These are phyloP conservation scores for Rotaria macrura DNA, from an alignment of 2,888 invertebrate species.

Conservation along the genomic window DNA sequence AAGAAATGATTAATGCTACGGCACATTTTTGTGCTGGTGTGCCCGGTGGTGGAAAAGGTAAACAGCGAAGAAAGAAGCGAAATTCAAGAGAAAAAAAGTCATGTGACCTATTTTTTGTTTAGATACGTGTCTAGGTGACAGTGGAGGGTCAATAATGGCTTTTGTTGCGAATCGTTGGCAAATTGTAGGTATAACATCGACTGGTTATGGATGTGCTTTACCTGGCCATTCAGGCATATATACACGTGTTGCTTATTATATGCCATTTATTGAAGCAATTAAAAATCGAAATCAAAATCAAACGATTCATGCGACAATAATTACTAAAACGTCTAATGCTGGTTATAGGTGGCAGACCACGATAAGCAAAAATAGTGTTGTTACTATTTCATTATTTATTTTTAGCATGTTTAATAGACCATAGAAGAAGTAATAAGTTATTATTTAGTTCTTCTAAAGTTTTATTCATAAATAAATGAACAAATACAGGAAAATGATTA, in stretches of 20 bases:
- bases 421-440: too few relatives aligned
- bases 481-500: too few relatives aligned
- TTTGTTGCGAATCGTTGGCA: neutral
- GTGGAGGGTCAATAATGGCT: neutral
- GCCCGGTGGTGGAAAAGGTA: neutral
- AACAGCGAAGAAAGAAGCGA: too few relatives aligned
- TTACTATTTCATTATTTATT: neutral
- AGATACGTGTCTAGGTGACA: neutral
- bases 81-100: too few relatives aligned
- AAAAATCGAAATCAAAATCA: neutral
- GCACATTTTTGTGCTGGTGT: neutral
- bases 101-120: neutral
- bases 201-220: neutral
- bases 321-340: neutral
- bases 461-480: too few relatives aligned
- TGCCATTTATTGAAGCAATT: neutral
- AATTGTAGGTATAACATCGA: neutral
- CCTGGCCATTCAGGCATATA: neutral
- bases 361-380: neutral
- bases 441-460: too few relatives aligned
- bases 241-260: neutral
- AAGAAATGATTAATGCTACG: neutral
- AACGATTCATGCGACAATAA: neutral
- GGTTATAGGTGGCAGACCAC: neutral
- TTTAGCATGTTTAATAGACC: neutral